Evolutionary conservation across 2,797 vertebrate genomes (phyloP), one percentile per base, ranked within the genome.

Genomic region (Cottoperca gobio): DNA sequence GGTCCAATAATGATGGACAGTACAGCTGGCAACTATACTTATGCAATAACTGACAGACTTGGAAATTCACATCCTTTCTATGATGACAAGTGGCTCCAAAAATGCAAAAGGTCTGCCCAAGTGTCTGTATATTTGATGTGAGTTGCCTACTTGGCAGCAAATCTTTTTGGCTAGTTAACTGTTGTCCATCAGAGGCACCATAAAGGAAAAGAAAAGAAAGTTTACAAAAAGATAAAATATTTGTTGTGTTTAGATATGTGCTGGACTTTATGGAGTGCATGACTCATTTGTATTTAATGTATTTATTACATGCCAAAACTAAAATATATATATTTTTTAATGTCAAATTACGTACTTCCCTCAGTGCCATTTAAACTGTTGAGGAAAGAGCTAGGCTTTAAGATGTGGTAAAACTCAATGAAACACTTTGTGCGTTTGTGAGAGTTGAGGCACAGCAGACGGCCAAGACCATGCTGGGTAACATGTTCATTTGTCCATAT

Each of bases 401-500:
- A 76, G 48, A 71, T 62, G 70, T 37, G 48, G 57, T 82, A 64
- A 86, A 81, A 78, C 71, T 79, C 67, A 67, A 82, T 52, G 42
- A 82, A 86, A 85, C 58, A 76, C 73, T 83, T 79, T 65, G 59
- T 49, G n/a, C n/a, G 77, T 73, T 77, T 86, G 81, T 86, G 79
- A 60, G 77, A 91, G 83, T 58, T 80, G 85, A 91, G 79, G 86
- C 89, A 62, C 76, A 90, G 81, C 84, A 89, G 83, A 86, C 79
- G 77, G 84, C 85, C 84, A 88, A 93, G 86, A 91, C 85, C 74
- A 81, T 50, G 76, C 85, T 78, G 90, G 83, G 76, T 88, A 93
- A 91, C 90, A 87, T 88, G 82, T 92, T 94, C 90, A 93, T 94
- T 94, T 95, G 89, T 94, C 89, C 91, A 92, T 90, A 91, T 93